Percentiles rank a stretch among this genome's conserved stretches.
These are phyloP conservation scores for Tenthredo amoena DNA, from an alignment of 2,888 invertebrate species.

Conservation along the genomic window DNA sequence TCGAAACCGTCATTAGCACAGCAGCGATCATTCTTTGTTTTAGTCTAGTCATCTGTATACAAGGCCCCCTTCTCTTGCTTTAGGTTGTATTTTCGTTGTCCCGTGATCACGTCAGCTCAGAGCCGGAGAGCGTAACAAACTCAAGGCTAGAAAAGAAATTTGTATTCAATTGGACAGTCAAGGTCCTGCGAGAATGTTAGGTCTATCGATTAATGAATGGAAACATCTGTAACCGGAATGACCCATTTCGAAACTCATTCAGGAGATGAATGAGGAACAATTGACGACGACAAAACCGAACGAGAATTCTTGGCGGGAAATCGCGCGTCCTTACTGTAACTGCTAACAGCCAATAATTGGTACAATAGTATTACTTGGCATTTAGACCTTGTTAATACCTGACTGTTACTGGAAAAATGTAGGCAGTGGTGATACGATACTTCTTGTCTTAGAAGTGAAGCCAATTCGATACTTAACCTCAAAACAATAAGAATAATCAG, in stretches of 20 bases:
- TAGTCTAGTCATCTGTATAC: too few relatives aligned
- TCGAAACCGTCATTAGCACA: too few relatives aligned
- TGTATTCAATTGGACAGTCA: not conserved
- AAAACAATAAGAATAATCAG: not conserved
- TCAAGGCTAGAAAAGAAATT: constrained; percentile 37
- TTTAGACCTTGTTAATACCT: not conserved
- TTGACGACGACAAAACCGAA: not conserved
- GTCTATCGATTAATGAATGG: not conserved
- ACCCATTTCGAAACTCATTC: not conserved
- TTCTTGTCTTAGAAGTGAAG: not conserved
- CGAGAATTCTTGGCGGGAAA: not conserved
- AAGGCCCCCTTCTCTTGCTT: too few relatives aligned
- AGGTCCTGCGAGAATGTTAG: not conserved
- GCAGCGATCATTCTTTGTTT: too few relatives aligned
- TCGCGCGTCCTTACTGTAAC: not conserved
- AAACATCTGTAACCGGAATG: not conserved
- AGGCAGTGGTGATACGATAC: not conserved
- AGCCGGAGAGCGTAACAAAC: constrained; percentile 26
- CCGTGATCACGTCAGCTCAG: not conserved
- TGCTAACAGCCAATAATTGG: not conserved
- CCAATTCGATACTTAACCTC: not conserved
- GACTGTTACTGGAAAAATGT: not conserved
- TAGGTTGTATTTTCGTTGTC: constrained; percentile 8
- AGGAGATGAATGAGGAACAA: not conserved
- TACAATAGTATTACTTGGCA: not conserved